A percentile compares a stretch with the other conserved stretches of the same genome.
phyloP scores from a whole-genome alignment of 2,888 invertebrate genomes.

The Eustalomyia histrio region DNA sequence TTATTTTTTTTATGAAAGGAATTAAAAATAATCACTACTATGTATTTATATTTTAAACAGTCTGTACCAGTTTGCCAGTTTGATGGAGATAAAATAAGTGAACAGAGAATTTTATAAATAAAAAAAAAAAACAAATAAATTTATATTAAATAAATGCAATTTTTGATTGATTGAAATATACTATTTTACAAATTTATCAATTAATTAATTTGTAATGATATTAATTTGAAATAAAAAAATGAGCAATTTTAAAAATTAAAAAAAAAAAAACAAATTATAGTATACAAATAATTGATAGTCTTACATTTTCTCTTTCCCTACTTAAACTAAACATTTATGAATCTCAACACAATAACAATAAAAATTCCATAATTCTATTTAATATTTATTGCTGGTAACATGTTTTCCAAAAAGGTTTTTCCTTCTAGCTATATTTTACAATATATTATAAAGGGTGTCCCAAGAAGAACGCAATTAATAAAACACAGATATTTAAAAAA shows the following conservation, averaged over 20 bases:
- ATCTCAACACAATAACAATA: too few relatives aligned
- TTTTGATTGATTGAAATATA: too few relatives aligned
- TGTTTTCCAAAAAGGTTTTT: slow-evolving; percentile 45
- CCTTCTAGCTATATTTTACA: neutral
- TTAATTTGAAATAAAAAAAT: too few relatives aligned
- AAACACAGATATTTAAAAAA: too few relatives aligned
- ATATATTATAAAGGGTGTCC: too few relatives aligned
- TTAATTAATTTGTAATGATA: too few relatives aligned
- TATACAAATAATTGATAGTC: neutral
- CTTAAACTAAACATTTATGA: neutral
- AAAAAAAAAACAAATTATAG: too few relatives aligned
- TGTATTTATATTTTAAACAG: neutral
- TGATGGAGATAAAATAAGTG: neutral
- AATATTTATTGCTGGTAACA: slow-evolving; percentile 59
- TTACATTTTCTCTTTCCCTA: slow-evolving; percentile 5
- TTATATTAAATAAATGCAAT: too few relatives aligned
- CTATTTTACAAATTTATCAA: too few relatives aligned
- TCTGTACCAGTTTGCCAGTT: neutral
- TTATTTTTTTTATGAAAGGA: neutral
- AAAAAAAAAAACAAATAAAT: too few relatives aligned
- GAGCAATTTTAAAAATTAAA: too few relatives aligned
- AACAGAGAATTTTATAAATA: neutral
- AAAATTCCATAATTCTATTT: slow-evolving; percentile 44
- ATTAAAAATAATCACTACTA: slow-evolving; percentile 1
- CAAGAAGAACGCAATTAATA: too few relatives aligned